Base-by-base conservation (phyloP, 2,888 invertebrate species). In the Cephus pulcher region DNA sequence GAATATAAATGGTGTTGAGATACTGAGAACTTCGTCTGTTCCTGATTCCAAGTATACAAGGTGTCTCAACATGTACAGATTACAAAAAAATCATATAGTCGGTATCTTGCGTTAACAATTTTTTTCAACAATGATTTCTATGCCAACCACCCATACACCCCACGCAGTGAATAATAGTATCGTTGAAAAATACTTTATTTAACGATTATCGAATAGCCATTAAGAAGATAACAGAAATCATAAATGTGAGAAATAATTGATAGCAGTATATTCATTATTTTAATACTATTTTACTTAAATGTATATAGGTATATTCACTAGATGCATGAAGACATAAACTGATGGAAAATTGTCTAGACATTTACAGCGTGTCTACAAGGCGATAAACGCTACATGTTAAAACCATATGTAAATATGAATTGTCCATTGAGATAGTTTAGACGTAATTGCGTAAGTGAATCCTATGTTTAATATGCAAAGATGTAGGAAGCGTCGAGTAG, bases 1-100 rank as follows among this genome's bases (percentile, higher is more conserved):
- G 82, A 83, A 85, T 85, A 84, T 84, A 83, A 86, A 84, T 84
- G 82, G 83, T 82, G 80, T 78, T 77, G 78, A 23, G 78, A 80
- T 85, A 82, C 82, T 82, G 79, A 69, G 84, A 84, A 85, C 83
- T 79, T 80, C 71, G 80, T 81, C 79, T 76, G 74, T 33, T 32
- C 11, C 74, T 40, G 56, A 23, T 23, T 56, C 56, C 56, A 56
- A 56, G 56, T 23, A 56, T 23, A 56, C 9, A 23, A 56, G 9
- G 9, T 23, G 23, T 23, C 56, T 56, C 9, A 23, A 23, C 6
- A 23, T 23, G 56, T 15, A 56, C 0, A 23, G 9, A 56, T 56
- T 56, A 56, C 56, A 56, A 6, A 23, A 23, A 6, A 23, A 2
- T 9, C 40, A 23, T 56, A 4, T 56, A 56, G 2, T 56, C 23